Percentiles rank a stretch among this genome's conserved stretches.
Evolutionary conservation across 1,140 invertebrate genomes (phyloP).

Genomic region (Belonocnema kinseyi): DNA sequence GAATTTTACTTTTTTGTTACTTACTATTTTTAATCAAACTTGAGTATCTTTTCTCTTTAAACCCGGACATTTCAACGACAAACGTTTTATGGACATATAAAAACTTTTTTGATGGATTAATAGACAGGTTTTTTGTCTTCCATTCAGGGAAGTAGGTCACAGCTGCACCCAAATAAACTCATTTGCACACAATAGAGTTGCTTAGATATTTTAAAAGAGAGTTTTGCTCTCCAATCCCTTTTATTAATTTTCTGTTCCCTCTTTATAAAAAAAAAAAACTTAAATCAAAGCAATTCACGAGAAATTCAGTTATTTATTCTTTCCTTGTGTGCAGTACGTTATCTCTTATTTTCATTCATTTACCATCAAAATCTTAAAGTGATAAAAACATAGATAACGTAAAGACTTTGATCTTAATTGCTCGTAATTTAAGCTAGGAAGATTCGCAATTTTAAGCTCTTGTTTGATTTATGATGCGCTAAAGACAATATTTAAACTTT

Average conservation of each 20-base stretch:
- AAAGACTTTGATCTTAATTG: neutral
- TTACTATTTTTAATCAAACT: neutral
- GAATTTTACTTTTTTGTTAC: too few species aligned
- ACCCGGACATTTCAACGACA: neutral
- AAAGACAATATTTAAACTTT: neutral
- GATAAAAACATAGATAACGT: slow-evolving; percentile 5
- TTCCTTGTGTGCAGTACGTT: too few species aligned
- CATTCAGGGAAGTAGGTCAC: slow-evolving; percentile 41
- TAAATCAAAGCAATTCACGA: too few species aligned
- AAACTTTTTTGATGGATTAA: neutral
- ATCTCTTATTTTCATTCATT: neutral
- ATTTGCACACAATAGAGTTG: slow-evolving; percentile 48
- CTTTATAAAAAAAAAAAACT: neutral
- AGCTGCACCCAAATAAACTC: slow-evolving; percentile 48
- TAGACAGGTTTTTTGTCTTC: slow-evolving; percentile 17
- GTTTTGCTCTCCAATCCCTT: neutral
- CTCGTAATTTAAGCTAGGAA: neutral
- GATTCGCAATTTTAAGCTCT: neutral
- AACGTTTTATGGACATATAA: neutral
- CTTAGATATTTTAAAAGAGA: slow-evolving; percentile 36
- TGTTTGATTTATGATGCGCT: neutral
- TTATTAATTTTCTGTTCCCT: neutral
- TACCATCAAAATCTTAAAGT: neutral
- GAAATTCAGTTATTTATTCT: too few species aligned
- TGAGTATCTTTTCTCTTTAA: neutral